A percentile compares a stretch with the other conserved stretches of the same genome.
Conservation (phyloP, 2,797 vertebrate species). For the Amazona finschi region DNA sequence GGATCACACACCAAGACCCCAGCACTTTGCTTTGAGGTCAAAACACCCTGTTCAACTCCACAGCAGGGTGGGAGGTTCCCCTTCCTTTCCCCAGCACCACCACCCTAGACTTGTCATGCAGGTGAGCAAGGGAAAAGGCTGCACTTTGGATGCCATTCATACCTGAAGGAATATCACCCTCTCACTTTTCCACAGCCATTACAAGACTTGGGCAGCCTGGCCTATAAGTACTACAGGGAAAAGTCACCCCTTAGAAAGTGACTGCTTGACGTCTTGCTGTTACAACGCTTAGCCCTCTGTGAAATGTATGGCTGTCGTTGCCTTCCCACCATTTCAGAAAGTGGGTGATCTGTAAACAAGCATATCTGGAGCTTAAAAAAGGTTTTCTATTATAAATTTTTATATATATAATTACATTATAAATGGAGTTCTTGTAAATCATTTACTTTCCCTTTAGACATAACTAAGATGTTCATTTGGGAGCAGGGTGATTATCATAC, state of each 20-base stretch:
- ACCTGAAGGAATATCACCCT: background rate
- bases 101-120: background rate
- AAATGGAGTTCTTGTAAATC: background rate
- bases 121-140: background rate
- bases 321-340: background rate
- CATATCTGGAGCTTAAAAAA: background rate
- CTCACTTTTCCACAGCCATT: background rate
- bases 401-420: background rate
- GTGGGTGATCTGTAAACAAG: background rate
- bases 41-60: background rate
- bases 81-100: background rate
- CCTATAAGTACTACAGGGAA: background rate
- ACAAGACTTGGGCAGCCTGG: background rate
- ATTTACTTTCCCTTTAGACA: background rate
- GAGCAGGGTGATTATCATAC: background rate
- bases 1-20: background rate
- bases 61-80: background rate
- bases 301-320: accelerated
- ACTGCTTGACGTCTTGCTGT: background rate
- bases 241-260: background rate
- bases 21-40: background rate
- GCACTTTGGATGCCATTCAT: background rate
- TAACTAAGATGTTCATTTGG: background rate
- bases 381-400: background rate
- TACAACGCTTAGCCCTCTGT: background rate